Conservation (phyloP, 2,113 vertebrate species). For the Hydrochoerus hydrochaeris region DNA sequence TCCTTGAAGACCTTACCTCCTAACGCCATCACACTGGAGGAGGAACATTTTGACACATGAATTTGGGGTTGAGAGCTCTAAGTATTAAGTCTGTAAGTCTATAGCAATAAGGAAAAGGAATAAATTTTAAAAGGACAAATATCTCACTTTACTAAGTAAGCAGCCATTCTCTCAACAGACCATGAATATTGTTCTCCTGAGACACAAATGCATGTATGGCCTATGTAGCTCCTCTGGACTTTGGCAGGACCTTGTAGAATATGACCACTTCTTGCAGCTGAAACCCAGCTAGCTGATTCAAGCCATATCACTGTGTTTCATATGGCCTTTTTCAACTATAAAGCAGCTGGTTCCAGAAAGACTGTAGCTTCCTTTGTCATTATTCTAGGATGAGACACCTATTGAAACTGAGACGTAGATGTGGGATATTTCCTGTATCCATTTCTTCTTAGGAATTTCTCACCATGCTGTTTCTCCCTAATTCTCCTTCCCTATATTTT, state of each 20-base stretch:
- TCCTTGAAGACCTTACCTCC: neutral
- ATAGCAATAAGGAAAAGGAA: neutral
- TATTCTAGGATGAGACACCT: neutral
- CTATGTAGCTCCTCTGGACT: neutral
- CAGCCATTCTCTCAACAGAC: no score
- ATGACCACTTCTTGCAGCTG: neutral
- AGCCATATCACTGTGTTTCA: neutral
- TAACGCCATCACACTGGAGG: neutral
- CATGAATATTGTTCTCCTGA: neutral
- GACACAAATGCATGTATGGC: fast-evolving
- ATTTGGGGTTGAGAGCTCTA: neutral
- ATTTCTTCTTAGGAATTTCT: neutral
- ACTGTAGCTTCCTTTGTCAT: neutral
- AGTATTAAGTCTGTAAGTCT: neutral
- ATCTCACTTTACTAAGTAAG: neutral
- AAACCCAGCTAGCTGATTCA: neutral
- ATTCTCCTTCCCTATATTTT: neutral
- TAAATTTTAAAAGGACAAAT: neutral
- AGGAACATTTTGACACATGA: neutral
- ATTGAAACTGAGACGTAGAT: neutral
- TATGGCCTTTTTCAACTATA: neutral
- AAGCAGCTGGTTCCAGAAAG: neutral
- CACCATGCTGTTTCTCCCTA: neutral
- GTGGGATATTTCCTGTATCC: neutral
- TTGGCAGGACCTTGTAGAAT: neutral